Conservation (phyloP, 2,888 invertebrate genomes). For the Cylindroiulus punctatus region DNA sequence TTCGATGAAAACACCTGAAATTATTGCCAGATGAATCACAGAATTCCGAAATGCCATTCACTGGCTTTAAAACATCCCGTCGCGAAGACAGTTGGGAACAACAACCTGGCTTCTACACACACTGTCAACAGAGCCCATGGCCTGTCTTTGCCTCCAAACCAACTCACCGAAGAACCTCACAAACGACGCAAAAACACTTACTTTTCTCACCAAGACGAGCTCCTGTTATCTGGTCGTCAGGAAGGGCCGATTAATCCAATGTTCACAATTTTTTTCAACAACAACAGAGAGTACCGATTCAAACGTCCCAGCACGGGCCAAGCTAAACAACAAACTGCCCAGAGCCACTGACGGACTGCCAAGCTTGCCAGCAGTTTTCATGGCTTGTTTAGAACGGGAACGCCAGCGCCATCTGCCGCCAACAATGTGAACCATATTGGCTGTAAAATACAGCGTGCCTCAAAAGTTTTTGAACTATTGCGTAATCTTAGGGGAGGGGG, state of each 20-base stretch:
- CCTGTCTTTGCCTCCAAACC: background rate
- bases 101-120: background rate
- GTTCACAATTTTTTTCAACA: background rate
- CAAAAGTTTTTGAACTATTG: too few relatives aligned
- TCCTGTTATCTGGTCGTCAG: background rate
- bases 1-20: background rate
- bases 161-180: background rate
- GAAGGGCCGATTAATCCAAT: background rate
- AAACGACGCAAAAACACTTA: background rate
- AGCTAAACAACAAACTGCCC: background rate
- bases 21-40: too few relatives aligned
- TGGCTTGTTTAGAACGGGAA: background rate
- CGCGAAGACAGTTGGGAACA: background rate
- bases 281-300: background rate
- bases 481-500: too few relatives aligned
- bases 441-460: too few relatives aligned
- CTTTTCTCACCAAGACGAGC: background rate
- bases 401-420: background rate
- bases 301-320: background rate
- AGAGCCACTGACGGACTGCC: too few relatives aligned
- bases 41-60: too few relatives aligned
- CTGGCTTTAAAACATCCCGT: too few relatives aligned
- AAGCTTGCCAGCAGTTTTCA: background rate
- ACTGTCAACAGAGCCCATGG: background rate
- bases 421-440: background rate